These are phyloP conservation scores for Melanocharis versteri DNA, from an alignment of 2,113 vertebrate genomes.

Conservation along the genomic window DNA sequence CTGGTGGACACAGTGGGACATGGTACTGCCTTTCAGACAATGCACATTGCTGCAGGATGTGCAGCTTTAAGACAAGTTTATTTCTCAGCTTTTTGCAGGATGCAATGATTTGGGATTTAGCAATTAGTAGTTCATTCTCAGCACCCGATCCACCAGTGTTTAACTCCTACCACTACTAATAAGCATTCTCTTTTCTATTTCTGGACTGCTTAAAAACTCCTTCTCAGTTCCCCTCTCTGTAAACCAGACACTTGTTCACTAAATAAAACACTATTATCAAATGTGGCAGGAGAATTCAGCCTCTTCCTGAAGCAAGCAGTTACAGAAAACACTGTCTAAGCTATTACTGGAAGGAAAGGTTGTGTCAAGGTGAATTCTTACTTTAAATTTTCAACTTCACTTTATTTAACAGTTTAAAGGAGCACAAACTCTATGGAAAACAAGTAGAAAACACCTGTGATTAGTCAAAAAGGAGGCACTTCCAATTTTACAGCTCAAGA, in stretches of 20 bases:
- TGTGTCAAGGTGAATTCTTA: background rate
- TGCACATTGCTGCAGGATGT: accelerated
- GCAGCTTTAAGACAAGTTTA: background rate
- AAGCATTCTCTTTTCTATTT: background rate
- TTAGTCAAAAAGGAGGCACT: background rate
- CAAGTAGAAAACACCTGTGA: background rate
- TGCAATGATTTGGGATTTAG: background rate
- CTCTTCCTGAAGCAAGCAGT: background rate
- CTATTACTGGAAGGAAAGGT: background rate
- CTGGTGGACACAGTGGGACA: background rate
- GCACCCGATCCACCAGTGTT: background rate
- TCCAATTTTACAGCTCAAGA: background rate
- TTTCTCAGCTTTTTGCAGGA: background rate
- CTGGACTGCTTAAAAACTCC: background rate
- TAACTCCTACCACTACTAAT: background rate
- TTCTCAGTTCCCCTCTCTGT: background rate
- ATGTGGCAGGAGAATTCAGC: background rate
- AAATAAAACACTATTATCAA: background rate
- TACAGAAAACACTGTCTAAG: background rate
- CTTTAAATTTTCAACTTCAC: background rate
- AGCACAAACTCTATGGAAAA: background rate
- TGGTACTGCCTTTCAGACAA: background rate
- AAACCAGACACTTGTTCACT: background rate
- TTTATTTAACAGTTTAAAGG: background rate
- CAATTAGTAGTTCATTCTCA: background rate